These are phyloP conservation scores for Sebastes matsubarae DNA, from an alignment of 2,797 vertebrate species.

Conservation along the genomic window DNA sequence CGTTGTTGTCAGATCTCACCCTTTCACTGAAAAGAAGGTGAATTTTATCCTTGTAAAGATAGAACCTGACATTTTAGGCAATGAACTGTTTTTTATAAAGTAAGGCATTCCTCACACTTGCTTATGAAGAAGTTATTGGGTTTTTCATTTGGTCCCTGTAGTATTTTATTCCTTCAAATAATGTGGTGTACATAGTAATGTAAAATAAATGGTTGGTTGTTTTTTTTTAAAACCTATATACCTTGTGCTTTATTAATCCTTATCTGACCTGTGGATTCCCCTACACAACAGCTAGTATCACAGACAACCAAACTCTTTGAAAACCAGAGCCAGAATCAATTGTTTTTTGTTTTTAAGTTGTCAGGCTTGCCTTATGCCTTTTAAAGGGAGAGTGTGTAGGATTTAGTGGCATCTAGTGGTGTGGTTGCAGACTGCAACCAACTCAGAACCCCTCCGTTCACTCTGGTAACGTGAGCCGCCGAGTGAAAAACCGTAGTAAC, in stretches of 20 bases:
- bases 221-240: background rate
- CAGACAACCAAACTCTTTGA: background rate
- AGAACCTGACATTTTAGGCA: background rate
- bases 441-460: background rate
- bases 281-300: background rate
- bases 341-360: background rate
- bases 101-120: background rate
- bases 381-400: too few species aligned
- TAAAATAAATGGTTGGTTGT: constrained; percentile 18
- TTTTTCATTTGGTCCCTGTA: background rate
- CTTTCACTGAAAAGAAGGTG: background rate
- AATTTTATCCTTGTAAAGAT: background rate
- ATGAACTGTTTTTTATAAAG: background rate
- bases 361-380: background rate
- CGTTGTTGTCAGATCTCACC: background rate
- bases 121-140: background rate
- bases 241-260: background rate
- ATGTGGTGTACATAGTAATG: constrained; percentile 38
- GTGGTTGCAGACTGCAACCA: background rate
- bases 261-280: background rate
- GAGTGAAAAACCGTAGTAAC: too few species aligned
- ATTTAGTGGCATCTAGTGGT: background rate
- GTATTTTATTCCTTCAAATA: background rate
- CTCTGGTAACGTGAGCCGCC: too few species aligned
- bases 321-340: background rate